A percentile compares a stretch with the other conserved stretches of the same genome.
Evolutionary conservation across 2,888 invertebrate species (phyloP).

Genomic region (Stenodema calcarata): DNA sequence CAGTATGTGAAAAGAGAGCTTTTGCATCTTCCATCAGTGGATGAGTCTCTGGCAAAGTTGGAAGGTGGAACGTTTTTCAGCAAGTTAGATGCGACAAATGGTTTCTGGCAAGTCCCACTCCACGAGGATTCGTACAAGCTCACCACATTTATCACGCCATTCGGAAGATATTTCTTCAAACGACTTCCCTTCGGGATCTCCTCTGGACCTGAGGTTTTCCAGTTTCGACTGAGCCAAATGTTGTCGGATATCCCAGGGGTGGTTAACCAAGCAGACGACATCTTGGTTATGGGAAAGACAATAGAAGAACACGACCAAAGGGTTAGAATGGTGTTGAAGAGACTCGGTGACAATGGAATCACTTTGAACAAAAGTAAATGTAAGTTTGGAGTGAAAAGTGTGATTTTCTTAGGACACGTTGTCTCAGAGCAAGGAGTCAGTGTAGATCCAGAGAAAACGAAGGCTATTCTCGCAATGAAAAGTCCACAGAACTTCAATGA

Average conservation of each 20-base stretch:
- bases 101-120: background rate
- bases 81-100: background rate
- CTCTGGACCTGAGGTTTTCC: background rate
- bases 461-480: no score
- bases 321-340: background rate
- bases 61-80: background rate
- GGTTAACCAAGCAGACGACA: background rate
- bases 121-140: background rate
- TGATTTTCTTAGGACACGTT: no score
- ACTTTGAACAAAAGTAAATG: background rate
- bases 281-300: background rate
- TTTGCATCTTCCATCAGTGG: background rate
- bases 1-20: conserved; percentile 13
- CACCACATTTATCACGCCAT: background rate
- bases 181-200: background rate
- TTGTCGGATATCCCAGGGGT: background rate
- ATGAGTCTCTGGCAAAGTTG: background rate
- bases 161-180: background rate
- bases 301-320: background rate
- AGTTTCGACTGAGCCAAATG: background rate
- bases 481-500: no score
- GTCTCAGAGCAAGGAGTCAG: no score
- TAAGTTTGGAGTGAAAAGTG: no score
- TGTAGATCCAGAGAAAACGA: no score
- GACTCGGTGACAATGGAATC: background rate